phyloP scores from a whole-genome alignment of 2,797 vertebrate species.

The Urophycis tenuis region DNA sequence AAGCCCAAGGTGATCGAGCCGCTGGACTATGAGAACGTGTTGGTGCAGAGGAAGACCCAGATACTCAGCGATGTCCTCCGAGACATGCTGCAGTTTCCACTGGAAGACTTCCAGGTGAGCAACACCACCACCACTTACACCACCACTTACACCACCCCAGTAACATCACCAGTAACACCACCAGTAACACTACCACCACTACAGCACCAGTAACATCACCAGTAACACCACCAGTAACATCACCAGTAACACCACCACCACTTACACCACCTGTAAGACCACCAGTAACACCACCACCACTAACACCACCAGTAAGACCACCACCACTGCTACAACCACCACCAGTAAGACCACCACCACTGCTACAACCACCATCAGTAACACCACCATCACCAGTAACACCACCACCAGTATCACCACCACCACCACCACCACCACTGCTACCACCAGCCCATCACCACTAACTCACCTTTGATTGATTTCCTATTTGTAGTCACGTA shows the following conservation, averaged over 20 bases:
- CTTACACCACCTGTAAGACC: neutral
- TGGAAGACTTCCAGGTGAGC: slow-evolving; percentile 93
- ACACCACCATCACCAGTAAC: no score
- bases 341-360: no score
- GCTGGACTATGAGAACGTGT: slow-evolving; percentile 95
- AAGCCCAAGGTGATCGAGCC: slow-evolving; percentile 96
- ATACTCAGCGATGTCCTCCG: slow-evolving; percentile 92
- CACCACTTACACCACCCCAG: neutral
- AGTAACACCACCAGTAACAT: neutral
- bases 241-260: no score
- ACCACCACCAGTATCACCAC: no score
- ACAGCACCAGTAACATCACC: neutral
- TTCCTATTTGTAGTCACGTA: no score
- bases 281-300: neutral
- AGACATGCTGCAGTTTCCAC: slow-evolving; percentile 96
- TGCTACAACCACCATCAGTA: no score
- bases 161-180: neutral
- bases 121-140: neutral
- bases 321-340: no score
- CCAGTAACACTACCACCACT: neutral
- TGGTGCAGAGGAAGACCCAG: slow-evolving; percentile 95
- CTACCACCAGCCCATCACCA: no score
- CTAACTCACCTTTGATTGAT: no score
- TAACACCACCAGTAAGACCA: neutral
- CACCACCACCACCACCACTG: no score